phyloP scores from a whole-genome alignment of 64 coral and sea anemone species.

The Anthopleura sola region DNA sequence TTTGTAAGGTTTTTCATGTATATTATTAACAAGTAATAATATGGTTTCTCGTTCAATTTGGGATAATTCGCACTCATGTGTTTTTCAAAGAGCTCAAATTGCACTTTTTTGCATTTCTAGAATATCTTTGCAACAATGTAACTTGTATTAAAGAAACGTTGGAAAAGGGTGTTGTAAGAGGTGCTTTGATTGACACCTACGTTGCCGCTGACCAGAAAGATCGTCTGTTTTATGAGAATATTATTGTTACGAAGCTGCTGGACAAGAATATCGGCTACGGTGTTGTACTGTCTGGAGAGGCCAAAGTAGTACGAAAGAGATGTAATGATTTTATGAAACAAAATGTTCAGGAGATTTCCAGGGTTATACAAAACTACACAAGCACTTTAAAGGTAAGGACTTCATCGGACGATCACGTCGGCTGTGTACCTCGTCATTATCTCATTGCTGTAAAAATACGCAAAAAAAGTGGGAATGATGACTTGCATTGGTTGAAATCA shows the following conservation, averaged over 20 bases:
- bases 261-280: conserved; percentile 36
- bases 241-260: conserved; percentile 15
- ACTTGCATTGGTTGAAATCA: no score
- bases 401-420: background rate
- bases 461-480: no score
- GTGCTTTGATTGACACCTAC: conserved; percentile 43
- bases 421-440: no score
- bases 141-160: background rate
- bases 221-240: background rate
- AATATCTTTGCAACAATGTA: background rate
- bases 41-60: no score
- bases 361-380: conserved; percentile 25
- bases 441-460: no score
- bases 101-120: no score
- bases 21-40: no score
- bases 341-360: conserved; percentile 9
- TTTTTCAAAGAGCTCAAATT: no score
- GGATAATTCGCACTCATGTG: no score
- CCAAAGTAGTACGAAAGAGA: background rate
- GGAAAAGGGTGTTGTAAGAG: background rate
- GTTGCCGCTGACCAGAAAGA: conserved; percentile 43
- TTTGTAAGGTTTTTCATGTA: no score
- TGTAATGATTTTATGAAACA: conserved; percentile 5
- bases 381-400: conserved; percentile 14
- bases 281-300: conserved; percentile 42